phyloP scores from a whole-genome alignment of 2,113 vertebrate genomes.

The Melanotaenia duboulayi region DNA sequence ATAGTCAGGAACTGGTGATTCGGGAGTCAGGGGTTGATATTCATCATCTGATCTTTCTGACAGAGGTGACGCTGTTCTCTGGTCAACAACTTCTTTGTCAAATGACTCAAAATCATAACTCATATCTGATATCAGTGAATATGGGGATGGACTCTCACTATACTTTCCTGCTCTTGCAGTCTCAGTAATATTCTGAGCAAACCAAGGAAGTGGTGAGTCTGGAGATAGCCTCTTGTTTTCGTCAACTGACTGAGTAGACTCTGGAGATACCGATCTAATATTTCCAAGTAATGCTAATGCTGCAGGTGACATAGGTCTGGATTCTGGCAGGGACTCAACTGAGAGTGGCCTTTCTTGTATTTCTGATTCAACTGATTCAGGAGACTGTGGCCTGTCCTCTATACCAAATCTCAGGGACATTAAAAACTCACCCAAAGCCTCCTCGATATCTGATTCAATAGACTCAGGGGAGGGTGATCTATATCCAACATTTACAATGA shows the following conservation, averaged over 20 bases:
- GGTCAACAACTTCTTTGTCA: background rate
- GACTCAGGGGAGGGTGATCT: constrained; percentile 68
- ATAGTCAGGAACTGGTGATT: constrained; percentile 50
- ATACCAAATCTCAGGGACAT: constrained; percentile 9
- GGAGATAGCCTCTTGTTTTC: constrained; percentile 50
- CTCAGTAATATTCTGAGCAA: constrained; percentile 36
- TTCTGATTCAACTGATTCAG: constrained; percentile 56
- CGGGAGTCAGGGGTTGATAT: constrained; percentile 11
- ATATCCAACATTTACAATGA: constrained; percentile 46
- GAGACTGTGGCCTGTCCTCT: constrained; percentile 57
- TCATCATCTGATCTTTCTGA: constrained; percentile 44
- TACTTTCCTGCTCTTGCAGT: background rate
- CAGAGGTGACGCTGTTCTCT: constrained; percentile 38
- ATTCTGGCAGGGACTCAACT: constrained; percentile 50
- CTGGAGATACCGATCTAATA: constrained; percentile 41
- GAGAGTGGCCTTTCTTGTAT: constrained; percentile 33
- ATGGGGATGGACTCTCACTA: constrained; percentile 19
- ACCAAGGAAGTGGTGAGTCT: constrained; percentile 57
- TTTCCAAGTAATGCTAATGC: constrained; percentile 15
- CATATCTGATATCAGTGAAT: constrained; percentile 44
- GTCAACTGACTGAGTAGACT: constrained; percentile 53
- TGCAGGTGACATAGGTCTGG: constrained; percentile 40
- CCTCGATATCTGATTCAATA: constrained; percentile 59
- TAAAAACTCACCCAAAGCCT: constrained; percentile 44
- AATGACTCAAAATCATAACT: constrained; percentile 29